phyloP scores from a whole-genome alignment of 2,797 vertebrate genomes.

The Pseudomugil gertrudae region DNA sequence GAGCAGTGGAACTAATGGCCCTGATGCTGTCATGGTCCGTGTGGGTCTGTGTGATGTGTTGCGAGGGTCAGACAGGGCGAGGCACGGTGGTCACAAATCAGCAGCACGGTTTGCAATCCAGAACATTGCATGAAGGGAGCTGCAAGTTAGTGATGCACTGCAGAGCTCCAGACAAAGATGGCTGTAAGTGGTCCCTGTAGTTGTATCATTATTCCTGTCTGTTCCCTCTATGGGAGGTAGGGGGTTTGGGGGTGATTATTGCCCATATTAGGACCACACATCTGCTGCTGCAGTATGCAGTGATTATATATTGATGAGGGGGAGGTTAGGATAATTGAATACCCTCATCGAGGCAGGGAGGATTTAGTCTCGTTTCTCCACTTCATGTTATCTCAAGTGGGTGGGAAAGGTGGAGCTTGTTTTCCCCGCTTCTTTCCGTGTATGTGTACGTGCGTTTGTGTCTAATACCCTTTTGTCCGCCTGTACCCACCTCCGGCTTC shows the following conservation, averaged over 20 bases:
- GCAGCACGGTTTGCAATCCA: conserved; percentile 29
- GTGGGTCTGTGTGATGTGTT: conserved; percentile 31
- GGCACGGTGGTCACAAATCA: conserved; percentile 32
- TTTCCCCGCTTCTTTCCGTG: conserved; percentile 20
- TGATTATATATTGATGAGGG: conserved; percentile 78
- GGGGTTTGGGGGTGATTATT: conserved; percentile 48
- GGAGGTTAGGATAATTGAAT: conserved; percentile 65
- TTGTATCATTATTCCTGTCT: conserved; percentile 64
- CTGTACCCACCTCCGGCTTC: conserved; percentile 38
- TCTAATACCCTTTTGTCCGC: conserved; percentile 57
- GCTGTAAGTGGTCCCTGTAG: conserved; percentile 61
- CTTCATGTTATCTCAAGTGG: conserved; percentile 67
- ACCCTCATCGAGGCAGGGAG: conserved; percentile 43
- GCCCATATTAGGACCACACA: conserved; percentile 68
- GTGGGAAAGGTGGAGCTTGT: conserved; percentile 37
- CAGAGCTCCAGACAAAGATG: conserved; percentile 47
- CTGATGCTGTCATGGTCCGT: conserved; percentile 56
- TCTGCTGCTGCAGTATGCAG: conserved; percentile 65
- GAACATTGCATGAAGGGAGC: conserved; percentile 28
- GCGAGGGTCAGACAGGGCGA: conserved; percentile 35
- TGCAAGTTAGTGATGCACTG: conserved; percentile 50
- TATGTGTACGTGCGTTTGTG: conserved; percentile 30
- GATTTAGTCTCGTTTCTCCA: conserved; percentile 59
- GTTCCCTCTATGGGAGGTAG: conserved; percentile 49
- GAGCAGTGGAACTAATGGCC: conserved; percentile 51